Evolutionary conservation across 2,888 invertebrate species (phyloP).

Genomic region (Gastrophysa polygoni): DNA sequence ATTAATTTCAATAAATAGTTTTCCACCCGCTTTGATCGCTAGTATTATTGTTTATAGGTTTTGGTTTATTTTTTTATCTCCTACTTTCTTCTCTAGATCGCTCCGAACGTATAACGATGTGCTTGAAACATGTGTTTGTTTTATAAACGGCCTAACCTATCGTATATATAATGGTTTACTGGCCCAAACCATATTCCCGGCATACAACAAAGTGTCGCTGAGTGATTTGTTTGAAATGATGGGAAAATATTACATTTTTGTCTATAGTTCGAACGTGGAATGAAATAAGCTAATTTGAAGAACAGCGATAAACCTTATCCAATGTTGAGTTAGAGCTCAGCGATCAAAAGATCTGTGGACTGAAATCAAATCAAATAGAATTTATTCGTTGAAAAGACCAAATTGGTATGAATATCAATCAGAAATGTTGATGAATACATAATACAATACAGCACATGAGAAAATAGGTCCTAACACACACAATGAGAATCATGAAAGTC

Average conservation of each 20-base stretch:
- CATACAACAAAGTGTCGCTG: slow-evolving; percentile 32
- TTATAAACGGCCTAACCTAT: slow-evolving; percentile 30
- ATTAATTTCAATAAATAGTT: not conserved
- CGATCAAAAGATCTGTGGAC: too few relatives aligned
- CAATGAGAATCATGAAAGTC: too few relatives aligned
- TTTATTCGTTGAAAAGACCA: too few relatives aligned
- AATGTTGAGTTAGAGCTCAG: too few relatives aligned
- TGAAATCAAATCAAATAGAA: too few relatives aligned
- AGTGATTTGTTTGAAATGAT: slow-evolving; percentile 25
- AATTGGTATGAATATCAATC: too few relatives aligned
- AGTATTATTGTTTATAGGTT: slow-evolving; percentile 26
- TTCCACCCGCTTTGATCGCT: not conserved
- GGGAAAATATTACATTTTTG: slow-evolving; percentile 5
- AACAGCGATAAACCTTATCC: not conserved
- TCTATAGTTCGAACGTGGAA: not conserved
- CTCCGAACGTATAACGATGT: slow-evolving; percentile 31
- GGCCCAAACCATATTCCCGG: slow-evolving; percentile 31
- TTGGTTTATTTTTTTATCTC: slow-evolving; percentile 36
- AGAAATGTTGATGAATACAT: too few relatives aligned
- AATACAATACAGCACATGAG: too few relatives aligned
- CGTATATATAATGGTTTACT: slow-evolving; percentile 34
- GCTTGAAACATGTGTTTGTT: slow-evolving; percentile 40
- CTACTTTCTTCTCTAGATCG: slow-evolving; percentile 29
- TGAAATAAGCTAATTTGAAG: not conserved
- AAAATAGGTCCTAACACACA: too few relatives aligned